A percentile compares a stretch with the other conserved stretches of the same genome.
Evolutionary conservation across 92 coral and sea anemone genomes (phyloP).

Genomic region (Pocillopora meandrina): DNA sequence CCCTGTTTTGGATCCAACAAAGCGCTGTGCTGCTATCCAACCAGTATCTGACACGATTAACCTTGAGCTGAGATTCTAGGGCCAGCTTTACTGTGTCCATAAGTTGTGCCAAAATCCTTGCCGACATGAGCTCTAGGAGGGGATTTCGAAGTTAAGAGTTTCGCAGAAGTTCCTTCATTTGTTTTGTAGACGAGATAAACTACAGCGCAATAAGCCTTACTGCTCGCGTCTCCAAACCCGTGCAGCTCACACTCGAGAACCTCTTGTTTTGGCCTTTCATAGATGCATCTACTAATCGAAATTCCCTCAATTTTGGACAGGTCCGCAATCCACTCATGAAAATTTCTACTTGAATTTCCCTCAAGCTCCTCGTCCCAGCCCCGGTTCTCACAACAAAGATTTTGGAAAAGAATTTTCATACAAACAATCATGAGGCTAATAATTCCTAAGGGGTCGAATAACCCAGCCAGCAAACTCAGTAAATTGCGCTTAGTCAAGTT

Average conservation of each 20-base stretch:
- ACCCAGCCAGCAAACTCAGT: neutral
- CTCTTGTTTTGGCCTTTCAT: slow-evolving; percentile 17
- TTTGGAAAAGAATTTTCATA: slow-evolving; percentile 3
- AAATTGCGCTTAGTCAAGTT: neutral
- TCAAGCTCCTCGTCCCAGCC: slow-evolving; percentile 7
- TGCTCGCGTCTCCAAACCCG: slow-evolving; percentile 59
- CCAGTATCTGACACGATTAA: slow-evolving; percentile 41
- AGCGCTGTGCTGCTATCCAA: slow-evolving; percentile 63
- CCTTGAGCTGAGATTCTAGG: slow-evolving; percentile 7
- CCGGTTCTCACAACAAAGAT: neutral
- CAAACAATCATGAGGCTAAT: slow-evolving; percentile 1
- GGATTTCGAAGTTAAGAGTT: slow-evolving; percentile 63
- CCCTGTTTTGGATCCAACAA: slow-evolving; percentile 60
- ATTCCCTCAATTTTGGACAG: slow-evolving; percentile 19
- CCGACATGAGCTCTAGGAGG: slow-evolving; percentile 62
- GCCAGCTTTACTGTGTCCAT: slow-evolving; percentile 52
- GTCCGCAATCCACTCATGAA: slow-evolving; percentile 42
- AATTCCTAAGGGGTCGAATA: slow-evolving; percentile 1
- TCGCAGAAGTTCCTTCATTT: slow-evolving; percentile 2
- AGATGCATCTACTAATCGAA: slow-evolving; percentile 33
- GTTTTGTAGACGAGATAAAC: slow-evolving; percentile 40
- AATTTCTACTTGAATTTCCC: neutral
- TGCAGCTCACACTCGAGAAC: slow-evolving; percentile 42
- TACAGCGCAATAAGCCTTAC: slow-evolving; percentile 51
- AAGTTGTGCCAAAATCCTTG: slow-evolving; percentile 52